Conservation (phyloP, 2,113 vertebrate species). For the Myiopsitta monachus region DNA sequence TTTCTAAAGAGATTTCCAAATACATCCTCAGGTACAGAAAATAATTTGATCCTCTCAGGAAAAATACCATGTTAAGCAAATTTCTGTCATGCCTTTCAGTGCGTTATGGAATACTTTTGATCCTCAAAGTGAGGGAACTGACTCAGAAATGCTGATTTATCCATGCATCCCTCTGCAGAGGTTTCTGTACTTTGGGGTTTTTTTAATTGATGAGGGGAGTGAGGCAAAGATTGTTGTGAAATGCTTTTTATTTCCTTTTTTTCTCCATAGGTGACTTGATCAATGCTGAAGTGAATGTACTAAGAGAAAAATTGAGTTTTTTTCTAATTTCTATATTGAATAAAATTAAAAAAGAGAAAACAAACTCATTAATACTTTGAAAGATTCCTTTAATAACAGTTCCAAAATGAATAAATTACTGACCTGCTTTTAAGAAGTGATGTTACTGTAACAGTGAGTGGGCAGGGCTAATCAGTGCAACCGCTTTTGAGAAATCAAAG, state of each 20-base stretch:
- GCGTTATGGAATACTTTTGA: not conserved
- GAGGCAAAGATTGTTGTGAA: not conserved
- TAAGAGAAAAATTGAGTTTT: not conserved
- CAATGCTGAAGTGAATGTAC: not conserved
- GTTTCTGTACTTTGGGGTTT: not conserved
- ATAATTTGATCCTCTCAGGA: not conserved
- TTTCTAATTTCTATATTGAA: not conserved
- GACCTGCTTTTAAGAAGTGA: not conserved
- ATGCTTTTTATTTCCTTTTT: slow-evolving; percentile 15
- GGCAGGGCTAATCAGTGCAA: not conserved
- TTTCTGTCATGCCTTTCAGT: not conserved
- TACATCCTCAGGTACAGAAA: not conserved
- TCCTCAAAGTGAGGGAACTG: not conserved
- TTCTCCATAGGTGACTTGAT: not conserved
- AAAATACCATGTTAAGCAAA: not conserved
- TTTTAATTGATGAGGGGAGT: not conserved
- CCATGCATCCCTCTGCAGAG: not conserved
- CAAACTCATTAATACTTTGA: not conserved
- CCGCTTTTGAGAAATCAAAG: not conserved
- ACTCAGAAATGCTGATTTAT: slow-evolving; percentile 19
- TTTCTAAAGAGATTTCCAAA: not conserved
- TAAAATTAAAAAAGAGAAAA: slow-evolving; percentile 8
- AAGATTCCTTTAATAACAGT: not conserved
- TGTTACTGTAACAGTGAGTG: not conserved
- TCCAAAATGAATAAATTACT: not conserved